These are phyloP conservation scores for Ectobius pallidus DNA, from an alignment of 2,888 invertebrate genomes.

Conservation along the genomic window DNA sequence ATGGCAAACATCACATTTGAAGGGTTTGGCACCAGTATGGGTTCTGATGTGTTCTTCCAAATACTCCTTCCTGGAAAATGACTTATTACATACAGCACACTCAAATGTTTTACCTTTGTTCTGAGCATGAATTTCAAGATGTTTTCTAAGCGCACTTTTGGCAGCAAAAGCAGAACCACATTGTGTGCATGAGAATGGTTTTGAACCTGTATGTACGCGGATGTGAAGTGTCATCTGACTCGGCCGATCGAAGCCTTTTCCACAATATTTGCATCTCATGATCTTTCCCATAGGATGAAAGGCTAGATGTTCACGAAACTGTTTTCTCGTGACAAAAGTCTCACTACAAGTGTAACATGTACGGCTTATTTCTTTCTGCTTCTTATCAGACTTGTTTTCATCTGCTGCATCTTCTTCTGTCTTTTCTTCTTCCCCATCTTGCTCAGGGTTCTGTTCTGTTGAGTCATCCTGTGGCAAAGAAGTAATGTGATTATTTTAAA, in stretches of 20 bases:
- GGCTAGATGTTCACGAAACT: conserved; percentile 34
- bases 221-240: conserved; percentile 39
- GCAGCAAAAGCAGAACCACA: conserved; percentile 45
- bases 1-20: conserved; percentile 38
- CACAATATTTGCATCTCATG: conserved; percentile 39
- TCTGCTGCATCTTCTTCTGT: neutral
- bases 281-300: conserved; percentile 39
- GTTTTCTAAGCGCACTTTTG: conserved; percentile 46
- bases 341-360: conserved; percentile 37
- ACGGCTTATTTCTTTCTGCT: neutral
- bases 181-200: conserved; percentile 38
- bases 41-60: conserved; percentile 45
- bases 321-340: conserved; percentile 26
- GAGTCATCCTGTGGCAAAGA: neutral
- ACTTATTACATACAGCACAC: conserved; percentile 45
- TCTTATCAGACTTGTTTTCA: neutral
- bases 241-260: conserved; percentile 34
- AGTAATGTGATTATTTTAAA: too few relatives aligned
- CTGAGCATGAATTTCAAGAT: conserved; percentile 43
- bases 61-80: conserved; percentile 45
- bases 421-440: neutral
- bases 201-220: conserved; percentile 36
- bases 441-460: neutral
- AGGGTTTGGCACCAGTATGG: conserved; percentile 47
- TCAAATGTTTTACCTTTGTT: conserved; percentile 43